Evolutionary conservation across 2,113 vertebrate species (phyloP), one percentile per base, ranked within the genome.

Genomic region (Fregetta grallaria): DNA sequence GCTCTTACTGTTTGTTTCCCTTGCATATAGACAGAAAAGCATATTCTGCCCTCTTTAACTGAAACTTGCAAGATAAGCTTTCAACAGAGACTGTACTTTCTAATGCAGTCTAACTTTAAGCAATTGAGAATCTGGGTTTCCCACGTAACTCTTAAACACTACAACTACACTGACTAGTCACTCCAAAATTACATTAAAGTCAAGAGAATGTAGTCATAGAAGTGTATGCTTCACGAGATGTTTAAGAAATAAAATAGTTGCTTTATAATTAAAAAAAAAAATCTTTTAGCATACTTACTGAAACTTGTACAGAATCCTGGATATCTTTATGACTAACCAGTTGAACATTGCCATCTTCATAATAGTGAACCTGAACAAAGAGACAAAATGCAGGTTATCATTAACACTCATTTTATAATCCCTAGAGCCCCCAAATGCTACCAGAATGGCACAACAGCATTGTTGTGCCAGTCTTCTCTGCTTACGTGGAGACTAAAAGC

Each of bases 271-370:
- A 42, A 45, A 38, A 58, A 25, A 68, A 68, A 65, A 62, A 13
- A 15, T 22, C 18, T 78, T 72, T 25, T 13, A 36, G 49, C 52
- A 92, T 79, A 98, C 99, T 99, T 97, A 99, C 99, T 86, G 98
- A 98, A 92, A 99, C 97, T 25, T 97, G 98, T 90, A 99, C 83
- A 68, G 99, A 97, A 88, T 99, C 98, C 97, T 99, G 98, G 75
- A 99, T 96, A 66, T 99, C 99, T 98, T 99, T 99, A 95, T 99
- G 99, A 98, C 99, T 99, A 94, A 99, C 99, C 95, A 99, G 97
- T 45, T 99, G 99, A 74, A 99, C 99, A 7, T 99, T 99, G 79
- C 99, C 99, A 94, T 99, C 99, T 97, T 99, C 99, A 73, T 99
- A 99, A 97, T 99, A 99, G 98, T 99, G 99, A 68, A 99, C 99